Conservation (phyloP, 92 coral and sea anemone genomes). For the Pocillopora grandis region DNA sequence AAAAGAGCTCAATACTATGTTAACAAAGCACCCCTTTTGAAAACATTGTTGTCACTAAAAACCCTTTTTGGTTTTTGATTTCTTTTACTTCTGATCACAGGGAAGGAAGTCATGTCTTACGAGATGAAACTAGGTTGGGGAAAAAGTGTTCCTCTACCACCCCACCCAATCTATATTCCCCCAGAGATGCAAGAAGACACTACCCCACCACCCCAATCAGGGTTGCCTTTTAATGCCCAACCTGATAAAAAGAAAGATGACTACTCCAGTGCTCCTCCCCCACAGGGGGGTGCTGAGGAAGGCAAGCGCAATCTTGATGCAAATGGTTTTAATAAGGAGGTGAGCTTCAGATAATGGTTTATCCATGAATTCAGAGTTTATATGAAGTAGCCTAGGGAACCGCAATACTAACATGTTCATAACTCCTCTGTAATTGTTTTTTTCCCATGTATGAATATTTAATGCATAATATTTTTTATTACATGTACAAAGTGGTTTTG, state of each 20-base stretch:
- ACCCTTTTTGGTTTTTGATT: no score
- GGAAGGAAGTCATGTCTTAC: slow-evolving; percentile 92
- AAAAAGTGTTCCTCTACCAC: slow-evolving; percentile 97
- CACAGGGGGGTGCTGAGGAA: slow-evolving; percentile 46
- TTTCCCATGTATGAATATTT: no score
- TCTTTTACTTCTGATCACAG: slow-evolving; percentile 37
- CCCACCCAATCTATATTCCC: slow-evolving; percentile 98
- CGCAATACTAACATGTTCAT: no score
- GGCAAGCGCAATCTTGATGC: slow-evolving; percentile 63
- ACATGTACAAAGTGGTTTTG: background rate
- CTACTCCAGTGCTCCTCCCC: slow-evolving; percentile 53
- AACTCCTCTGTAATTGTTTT: no score
- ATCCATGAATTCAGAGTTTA: background rate
- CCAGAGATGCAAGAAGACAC: slow-evolving; percentile 98
- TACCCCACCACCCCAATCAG: slow-evolving; percentile 98
- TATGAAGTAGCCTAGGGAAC: background rate
- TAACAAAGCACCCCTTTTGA: no score
- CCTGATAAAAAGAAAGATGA: slow-evolving; percentile 66
- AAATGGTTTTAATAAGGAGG: slow-evolving; percentile 92
- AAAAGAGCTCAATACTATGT: no score
- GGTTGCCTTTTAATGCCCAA: slow-evolving; percentile 95
- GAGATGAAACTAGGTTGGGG: slow-evolving; percentile 99
- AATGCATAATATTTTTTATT: no score
- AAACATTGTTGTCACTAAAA: no score
- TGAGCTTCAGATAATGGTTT: slow-evolving; percentile 27